Conservation (phyloP, 2,113 vertebrate genomes). For the Protobothrops flavoviridis region DNA sequence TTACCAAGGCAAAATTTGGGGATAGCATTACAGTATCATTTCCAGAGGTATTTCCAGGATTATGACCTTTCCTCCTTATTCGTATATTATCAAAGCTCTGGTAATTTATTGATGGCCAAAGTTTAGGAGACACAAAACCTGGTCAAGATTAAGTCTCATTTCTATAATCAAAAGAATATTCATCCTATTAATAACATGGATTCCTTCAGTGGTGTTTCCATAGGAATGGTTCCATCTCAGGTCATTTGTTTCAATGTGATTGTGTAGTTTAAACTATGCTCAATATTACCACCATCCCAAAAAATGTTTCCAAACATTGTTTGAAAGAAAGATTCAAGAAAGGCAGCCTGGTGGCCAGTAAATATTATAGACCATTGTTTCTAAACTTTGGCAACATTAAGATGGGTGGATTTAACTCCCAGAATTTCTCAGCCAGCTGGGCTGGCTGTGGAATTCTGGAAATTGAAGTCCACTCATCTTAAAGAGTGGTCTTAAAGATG, state of each 20-base stretch:
- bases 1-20: neutral
- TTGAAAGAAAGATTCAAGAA: neutral
- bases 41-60: neutral
- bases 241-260: neutral
- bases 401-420: too few species aligned
- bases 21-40: neutral
- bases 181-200: neutral
- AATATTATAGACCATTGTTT: too few species aligned
- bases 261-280: neutral
- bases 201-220: neutral
- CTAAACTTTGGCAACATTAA: too few species aligned
- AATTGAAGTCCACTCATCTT: too few species aligned
- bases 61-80: neutral
- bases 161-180: neutral
- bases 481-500: too few species aligned
- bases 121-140: slow-evolving; percentile 23
- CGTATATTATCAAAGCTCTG: neutral
- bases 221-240: neutral
- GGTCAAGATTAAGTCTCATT: neutral
- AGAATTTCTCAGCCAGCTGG: too few species aligned
- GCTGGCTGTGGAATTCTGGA: too few species aligned
- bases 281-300: neutral
- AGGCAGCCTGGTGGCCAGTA: neutral
- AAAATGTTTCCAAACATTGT: neutral
- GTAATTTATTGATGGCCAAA: neutral